Evolutionary conservation across 2,888 invertebrate species (phyloP).

Genomic region (Marronus borbonicus): DNA sequence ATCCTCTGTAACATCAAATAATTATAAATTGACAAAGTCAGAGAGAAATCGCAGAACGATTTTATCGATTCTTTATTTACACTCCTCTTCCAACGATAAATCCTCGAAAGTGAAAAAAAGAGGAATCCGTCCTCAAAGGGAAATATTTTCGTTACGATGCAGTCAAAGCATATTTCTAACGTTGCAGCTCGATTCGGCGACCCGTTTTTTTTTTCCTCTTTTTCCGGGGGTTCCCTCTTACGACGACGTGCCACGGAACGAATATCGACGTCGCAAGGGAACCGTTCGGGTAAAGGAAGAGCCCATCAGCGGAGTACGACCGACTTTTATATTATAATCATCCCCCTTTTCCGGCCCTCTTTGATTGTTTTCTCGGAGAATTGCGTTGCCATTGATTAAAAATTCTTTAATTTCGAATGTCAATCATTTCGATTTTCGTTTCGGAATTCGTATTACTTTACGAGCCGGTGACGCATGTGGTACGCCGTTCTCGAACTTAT

Average conservation of each 20-base stretch:
- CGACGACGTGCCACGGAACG: neutral
- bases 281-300: slow-evolving; percentile 5
- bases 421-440: slow-evolving; percentile 60
- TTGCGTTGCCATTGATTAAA: slow-evolving; percentile 63
- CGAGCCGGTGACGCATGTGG: neutral
- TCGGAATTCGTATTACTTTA: slow-evolving; percentile 34
- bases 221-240: neutral
- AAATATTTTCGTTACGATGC: neutral
- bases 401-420: slow-evolving; percentile 65
- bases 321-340: slow-evolving; percentile 55
- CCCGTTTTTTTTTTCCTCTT: neutral
- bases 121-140: neutral
- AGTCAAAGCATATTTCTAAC: neutral
- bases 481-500: slow-evolving; percentile 13
- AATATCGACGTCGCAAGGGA: slow-evolving; percentile 33
- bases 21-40: no score
- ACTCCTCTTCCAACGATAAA: neutral
- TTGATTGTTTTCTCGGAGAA: slow-evolving; percentile 61
- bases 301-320: slow-evolving; percentile 5
- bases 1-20: neutral
- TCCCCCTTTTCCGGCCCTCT: slow-evolving; percentile 43
- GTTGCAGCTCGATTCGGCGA: neutral
- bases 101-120: neutral
- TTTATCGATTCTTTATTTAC: no score
- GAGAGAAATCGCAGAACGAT: no score